phyloP scores from a whole-genome alignment of 2,113 vertebrate species.

The Orcinus orca region DNA sequence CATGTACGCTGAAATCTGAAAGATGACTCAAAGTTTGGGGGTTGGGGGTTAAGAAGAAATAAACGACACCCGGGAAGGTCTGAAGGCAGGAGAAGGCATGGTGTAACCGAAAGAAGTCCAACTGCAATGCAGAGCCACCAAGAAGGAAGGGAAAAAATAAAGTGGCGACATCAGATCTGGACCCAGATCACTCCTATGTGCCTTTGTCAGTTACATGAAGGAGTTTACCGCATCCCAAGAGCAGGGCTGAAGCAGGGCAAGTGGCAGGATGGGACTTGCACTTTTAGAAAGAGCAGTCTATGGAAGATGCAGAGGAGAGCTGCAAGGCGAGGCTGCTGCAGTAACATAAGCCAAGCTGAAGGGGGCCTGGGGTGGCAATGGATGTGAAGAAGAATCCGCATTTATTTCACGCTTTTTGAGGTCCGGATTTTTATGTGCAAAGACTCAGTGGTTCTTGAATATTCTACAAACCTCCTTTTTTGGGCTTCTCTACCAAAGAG shows the following conservation, averaged over 20 bases:
- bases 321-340: too few species aligned
- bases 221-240: not conserved
- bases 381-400: not conserved
- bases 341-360: not conserved
- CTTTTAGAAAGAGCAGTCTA: not conserved
- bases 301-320: not conserved
- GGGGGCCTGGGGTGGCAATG: not conserved
- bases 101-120: not conserved
- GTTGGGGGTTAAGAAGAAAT: not conserved
- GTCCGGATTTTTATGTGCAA: not conserved
- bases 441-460: not conserved
- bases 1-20: not conserved
- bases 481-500: not conserved
- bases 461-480: not conserved
- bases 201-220: not conserved
- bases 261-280: rapidly evolving
- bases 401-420: not conserved
- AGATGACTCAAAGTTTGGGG: not conserved
- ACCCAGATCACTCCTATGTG: not conserved
- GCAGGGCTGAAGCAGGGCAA: not conserved
- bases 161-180: too few species aligned
- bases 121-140: not conserved
- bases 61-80: not conserved
- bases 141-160: not conserved
- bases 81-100: not conserved